Evolutionary conservation across 1,140 invertebrate genomes (phyloP).

Genomic region (Triops cancriformis): DNA sequence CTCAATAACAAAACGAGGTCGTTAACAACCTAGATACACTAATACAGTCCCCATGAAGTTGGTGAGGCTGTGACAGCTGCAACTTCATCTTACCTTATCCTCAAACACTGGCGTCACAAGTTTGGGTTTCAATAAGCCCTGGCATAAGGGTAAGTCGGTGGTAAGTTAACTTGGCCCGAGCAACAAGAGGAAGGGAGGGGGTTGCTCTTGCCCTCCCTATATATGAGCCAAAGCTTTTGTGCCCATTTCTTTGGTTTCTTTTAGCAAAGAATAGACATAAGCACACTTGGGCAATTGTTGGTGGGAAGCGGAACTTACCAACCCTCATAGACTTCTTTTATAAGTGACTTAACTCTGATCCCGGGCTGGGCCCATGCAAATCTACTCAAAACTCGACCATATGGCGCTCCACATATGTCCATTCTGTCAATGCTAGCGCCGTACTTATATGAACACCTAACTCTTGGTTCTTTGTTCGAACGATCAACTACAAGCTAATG

Average conservation of each 20-base stretch:
- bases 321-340: background rate
- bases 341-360: conserved; percentile 14
- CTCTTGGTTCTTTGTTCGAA: background rate
- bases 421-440: background rate
- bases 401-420: background rate
- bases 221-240: background rate
- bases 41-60: no score
- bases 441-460: background rate
- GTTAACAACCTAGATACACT: no score
- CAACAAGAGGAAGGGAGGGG: background rate
- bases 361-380: background rate
- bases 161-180: background rate
- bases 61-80: background rate
- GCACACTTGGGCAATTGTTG: conserved; percentile 9
- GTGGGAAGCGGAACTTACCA: background rate
- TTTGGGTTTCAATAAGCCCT: background rate
- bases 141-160: background rate
- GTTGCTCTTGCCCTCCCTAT: background rate
- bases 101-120: background rate
- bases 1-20: background rate
- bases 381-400: background rate
- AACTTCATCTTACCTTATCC: background rate
- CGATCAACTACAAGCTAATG: no score
- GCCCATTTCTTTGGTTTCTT: background rate
- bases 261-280: conserved; percentile 2